Conservation (phyloP, 2,888 invertebrate species). For the Eristalis intricaria region DNA sequence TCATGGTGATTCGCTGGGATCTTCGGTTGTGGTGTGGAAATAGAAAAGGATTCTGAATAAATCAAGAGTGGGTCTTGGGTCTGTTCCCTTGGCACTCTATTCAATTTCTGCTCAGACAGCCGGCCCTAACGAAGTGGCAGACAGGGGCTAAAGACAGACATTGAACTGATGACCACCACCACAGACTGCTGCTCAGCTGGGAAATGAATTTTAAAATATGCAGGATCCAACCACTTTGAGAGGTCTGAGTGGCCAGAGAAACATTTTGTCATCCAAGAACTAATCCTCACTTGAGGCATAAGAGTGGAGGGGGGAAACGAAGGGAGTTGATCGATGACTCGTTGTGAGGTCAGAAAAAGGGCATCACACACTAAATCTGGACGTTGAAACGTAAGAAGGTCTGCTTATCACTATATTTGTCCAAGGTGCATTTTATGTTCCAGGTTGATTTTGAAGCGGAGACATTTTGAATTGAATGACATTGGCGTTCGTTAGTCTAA, state of each 20-base stretch:
- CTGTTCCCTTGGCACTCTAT: constrained; percentile 30
- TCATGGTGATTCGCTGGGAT: constrained; percentile 48
- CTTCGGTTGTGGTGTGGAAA: constrained; percentile 2
- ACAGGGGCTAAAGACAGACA: not conserved
- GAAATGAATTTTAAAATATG: not conserved
- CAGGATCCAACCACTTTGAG: not conserved
- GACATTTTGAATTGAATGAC: no score
- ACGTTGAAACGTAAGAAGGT: no score
- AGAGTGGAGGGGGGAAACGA: no score
- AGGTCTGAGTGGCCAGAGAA: not conserved
- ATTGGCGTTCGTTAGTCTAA: no score
- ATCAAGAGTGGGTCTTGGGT: constrained; percentile 23
- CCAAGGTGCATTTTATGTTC: no score
- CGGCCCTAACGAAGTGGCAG: constrained; percentile 38
- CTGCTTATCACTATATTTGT: no score
- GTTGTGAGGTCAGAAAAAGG: no score
- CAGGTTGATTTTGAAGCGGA: no score
- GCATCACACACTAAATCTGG: no score
- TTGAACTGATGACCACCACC: not conserved
- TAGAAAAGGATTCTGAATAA: constrained; percentile 44
- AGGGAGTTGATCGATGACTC: no score
- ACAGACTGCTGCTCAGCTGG: not conserved
- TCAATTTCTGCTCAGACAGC: constrained; percentile 38
- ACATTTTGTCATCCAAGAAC: no score
- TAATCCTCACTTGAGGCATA: no score